Percentiles rank a stretch among this genome's conserved stretches.
Evolutionary conservation across 2,888 invertebrate genomes (phyloP).

Genomic region (Entomobrya multifasciata): DNA sequence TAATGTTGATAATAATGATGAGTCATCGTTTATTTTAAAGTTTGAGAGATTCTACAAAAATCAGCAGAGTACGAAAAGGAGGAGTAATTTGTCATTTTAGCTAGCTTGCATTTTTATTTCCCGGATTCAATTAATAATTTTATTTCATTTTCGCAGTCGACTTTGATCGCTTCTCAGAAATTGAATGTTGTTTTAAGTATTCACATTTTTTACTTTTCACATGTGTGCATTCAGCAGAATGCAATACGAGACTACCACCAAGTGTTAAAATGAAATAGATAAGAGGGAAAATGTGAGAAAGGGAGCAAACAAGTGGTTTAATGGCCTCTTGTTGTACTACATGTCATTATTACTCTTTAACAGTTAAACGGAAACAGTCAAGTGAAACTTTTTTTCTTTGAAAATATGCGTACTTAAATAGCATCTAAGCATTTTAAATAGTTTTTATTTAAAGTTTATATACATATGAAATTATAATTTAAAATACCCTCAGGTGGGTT

Average conservation of each 20-base stretch:
- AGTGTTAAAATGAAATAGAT: slow-evolving; percentile 29
- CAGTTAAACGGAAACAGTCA: slow-evolving; percentile 64
- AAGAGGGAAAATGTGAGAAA: slow-evolving; percentile 27
- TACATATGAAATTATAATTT: slow-evolving; percentile 45
- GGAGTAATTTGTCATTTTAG: slow-evolving; percentile 44
- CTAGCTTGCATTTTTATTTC: neutral
- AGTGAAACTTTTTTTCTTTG: neutral
- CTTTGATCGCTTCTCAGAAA: slow-evolving; percentile 40
- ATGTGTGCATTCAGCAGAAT: neutral
- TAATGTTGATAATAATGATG: slow-evolving; percentile 11
- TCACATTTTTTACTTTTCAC: neutral
- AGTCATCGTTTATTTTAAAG: slow-evolving; percentile 54
- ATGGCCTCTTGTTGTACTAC: slow-evolving; percentile 48
- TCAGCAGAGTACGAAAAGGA: slow-evolving; percentile 25
- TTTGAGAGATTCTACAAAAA: slow-evolving; percentile 12
- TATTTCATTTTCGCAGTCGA: slow-evolving; percentile 31
- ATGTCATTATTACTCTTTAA: slow-evolving; percentile 24
- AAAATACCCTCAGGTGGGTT: slow-evolving; percentile 47
- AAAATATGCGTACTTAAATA: slow-evolving; percentile 4
- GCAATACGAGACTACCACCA: slow-evolving; percentile 21
- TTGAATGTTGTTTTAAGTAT: slow-evolving; percentile 30
- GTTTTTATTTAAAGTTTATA: slow-evolving; percentile 26
- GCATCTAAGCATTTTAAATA: slow-evolving; percentile 4
- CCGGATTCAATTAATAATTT: neutral
- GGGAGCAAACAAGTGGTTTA: slow-evolving; percentile 67